Evolutionary conservation across 2,797 vertebrate species (phyloP), one percentile per base, ranked within the genome.

Genomic region (Acridotheres tristis): DNA sequence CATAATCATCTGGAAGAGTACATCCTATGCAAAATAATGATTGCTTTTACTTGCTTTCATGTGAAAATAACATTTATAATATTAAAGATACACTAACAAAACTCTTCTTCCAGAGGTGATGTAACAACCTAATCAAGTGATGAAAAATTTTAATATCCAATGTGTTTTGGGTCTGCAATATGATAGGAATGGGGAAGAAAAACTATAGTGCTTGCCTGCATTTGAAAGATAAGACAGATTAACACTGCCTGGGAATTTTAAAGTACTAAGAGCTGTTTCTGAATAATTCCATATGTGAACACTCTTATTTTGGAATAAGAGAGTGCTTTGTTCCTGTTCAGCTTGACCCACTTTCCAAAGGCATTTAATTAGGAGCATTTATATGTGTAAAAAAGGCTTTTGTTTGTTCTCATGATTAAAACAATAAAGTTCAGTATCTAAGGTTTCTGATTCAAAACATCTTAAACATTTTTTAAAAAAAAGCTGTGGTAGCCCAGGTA

Each of bases 341-440:
- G 90, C 81, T 67, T 96, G 96, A 94, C 94, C 94, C 75, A 95
- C n/a, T 95, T 96, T 95, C 77, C 42, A 63, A 87, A 72, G 85
- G 63, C 74, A 73, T 93, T 93, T 92, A 93, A 89, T 92, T 84
- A 93, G 67, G 67, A 95, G 85, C 48, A 83, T 86, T 82, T 93
- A 85, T 85, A 92, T 63, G 65, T 77, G 45, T 85, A 94, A 95
- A 87, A 86, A 96, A 87, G 72, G 84, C 87, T 94, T 95, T 90
- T 93, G 89, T 95, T 91, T 89, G 50, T 42, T 87, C 83, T 71
- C 65, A 74, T 82, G 45, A 76, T 90, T 89, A 89, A 86, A 95
- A 85, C 69, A 79, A 91, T 73, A 12, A 88, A 85, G 48, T 79
- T 82, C 68, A 74, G 55, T 67, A 78, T 59, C 57, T 63, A 53